Evolutionary conservation across 2,113 vertebrate genomes (phyloP).

Genomic region (Gnathonemus longibarbis): DNA sequence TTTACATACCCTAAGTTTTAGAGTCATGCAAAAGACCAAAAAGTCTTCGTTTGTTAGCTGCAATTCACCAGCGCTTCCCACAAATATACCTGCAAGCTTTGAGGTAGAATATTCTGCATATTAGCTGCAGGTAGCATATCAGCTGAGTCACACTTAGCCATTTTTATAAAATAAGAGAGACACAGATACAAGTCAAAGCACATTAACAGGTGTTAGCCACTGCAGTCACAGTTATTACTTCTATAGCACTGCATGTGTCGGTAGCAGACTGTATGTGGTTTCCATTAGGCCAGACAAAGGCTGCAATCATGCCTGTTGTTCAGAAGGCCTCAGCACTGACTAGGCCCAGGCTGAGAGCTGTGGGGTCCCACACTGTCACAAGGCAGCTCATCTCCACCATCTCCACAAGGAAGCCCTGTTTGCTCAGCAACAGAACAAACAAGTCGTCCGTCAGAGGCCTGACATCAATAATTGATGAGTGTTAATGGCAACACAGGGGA

Average conservation of each 20-base stretch:
- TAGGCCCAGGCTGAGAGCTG: too few relatives aligned
- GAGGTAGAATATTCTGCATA: not conserved
- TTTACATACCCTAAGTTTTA: constrained; percentile 22
- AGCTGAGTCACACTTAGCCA: not conserved
- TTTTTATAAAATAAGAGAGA: not conserved
- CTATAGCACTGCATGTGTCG: too few relatives aligned
- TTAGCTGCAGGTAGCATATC: not conserved
- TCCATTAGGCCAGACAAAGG: too few relatives aligned
- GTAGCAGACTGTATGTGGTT: too few relatives aligned
- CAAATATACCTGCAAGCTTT: not conserved
- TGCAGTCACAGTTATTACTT: not conserved
- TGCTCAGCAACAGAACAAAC: not conserved
- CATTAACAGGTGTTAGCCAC: not conserved
- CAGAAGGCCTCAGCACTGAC: not conserved
- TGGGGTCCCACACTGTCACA: not conserved
- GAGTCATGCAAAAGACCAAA: constrained; percentile 24
- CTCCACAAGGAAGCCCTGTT: not conserved
- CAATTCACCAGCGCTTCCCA: not conserved
- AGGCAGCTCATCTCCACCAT: not conserved
- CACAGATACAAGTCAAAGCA: not conserved
- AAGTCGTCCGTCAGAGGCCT: not conserved
- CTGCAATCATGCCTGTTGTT: not conserved
- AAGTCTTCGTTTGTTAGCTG: constrained; percentile 7
- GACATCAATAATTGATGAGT: too few relatives aligned
- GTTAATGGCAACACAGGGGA: too few relatives aligned